phyloP scores from a whole-genome alignment of 1,140 invertebrate genomes.

The Lordiphosa mommai region DNA sequence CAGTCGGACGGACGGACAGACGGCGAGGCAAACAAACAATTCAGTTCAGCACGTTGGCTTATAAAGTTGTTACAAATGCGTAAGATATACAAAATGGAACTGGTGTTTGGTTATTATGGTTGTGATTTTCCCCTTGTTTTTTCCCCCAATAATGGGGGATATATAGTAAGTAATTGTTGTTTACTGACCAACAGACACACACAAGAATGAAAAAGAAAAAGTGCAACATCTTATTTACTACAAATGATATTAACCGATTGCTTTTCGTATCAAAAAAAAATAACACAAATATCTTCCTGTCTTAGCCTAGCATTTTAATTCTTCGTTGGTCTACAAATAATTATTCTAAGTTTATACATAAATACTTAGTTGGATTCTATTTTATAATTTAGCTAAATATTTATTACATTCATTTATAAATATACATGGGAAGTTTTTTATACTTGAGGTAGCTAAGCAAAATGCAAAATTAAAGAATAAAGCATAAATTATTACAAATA shows the following conservation, averaged over 20 bases:
- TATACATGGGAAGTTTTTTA: too few relatives aligned
- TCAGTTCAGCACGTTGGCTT: slow-evolving; percentile 60
- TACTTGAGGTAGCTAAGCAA: slow-evolving; percentile 8
- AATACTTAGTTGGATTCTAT: neutral
- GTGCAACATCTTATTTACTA: slow-evolving; percentile 12
- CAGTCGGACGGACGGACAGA: slow-evolving; percentile 10
- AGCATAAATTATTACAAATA: slow-evolving; percentile 23
- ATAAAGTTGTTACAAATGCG: slow-evolving; percentile 65
- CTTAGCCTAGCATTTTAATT: too few relatives aligned
- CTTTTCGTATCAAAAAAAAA: neutral
- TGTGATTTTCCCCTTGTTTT: slow-evolving; percentile 19
- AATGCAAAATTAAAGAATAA: slow-evolving; percentile 37
- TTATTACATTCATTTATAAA: too few relatives aligned
- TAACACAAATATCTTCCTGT: too few relatives aligned
- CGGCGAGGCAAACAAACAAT: slow-evolving; percentile 41
- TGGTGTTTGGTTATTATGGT: neutral
- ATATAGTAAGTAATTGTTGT: neutral
- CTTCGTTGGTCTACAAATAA: too few relatives aligned
- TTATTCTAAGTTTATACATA: neutral
- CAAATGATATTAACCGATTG: slow-evolving; percentile 2
- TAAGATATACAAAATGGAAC: slow-evolving; percentile 49
- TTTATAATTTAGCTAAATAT: too few relatives aligned
- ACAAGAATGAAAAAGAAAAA: neutral
- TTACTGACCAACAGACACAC: neutral
- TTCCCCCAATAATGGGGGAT: neutral